Evolutionary conservation across 2,797 vertebrate genomes (phyloP), one percentile per base, ranked within the genome.

Genomic region (Spinibarbus caldwelli): DNA sequence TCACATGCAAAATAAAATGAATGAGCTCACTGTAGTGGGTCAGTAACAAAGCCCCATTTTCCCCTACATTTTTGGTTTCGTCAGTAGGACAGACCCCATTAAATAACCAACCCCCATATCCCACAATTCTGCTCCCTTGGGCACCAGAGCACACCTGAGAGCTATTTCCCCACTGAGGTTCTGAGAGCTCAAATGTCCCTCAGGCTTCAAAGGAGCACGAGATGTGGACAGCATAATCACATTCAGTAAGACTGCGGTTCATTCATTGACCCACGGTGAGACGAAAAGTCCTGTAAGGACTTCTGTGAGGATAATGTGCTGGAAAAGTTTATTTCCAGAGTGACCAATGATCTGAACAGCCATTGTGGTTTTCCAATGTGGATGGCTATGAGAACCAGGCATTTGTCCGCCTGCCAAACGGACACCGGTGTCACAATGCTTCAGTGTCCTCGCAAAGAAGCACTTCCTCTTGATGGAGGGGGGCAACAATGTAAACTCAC

Each of bases 61-160:
- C 12, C 41, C 38, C 47, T 21, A n/a, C 29, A 76, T 57, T 84
- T 81, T 86, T 91, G 89, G 87, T 88, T 85, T 91, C 90, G 86
- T 66, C 90, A 89, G 89, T 90, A 77, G 6, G 72, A 87, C 67
- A 34, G 66, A 85, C 23, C 29, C 47, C 38, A 85, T 79, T 72
- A 73, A 66, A 31, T 64, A 64, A 80, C 67, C 77, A 38, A 47
- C 80, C 85, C 91, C 89, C 91, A 90, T 91, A 59, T 64, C 68
- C 78, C 54, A 80, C 57, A 73, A 85, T 85, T 73, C 91, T 90
- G 89, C 89, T 92, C 90, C 90, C 87, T 86, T 92, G 92, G 89
- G 85, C 87, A 86, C 91, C 89, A 89, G 80, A 91, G 91, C 93
- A 90, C 93, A 95, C 94, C 94, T 94, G 94, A 92, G 92, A 94